Evolutionary conservation across 2,797 vertebrate species (phyloP), one percentile per base, ranked within the genome.

Genomic region (Apodemus agrarius): DNA sequence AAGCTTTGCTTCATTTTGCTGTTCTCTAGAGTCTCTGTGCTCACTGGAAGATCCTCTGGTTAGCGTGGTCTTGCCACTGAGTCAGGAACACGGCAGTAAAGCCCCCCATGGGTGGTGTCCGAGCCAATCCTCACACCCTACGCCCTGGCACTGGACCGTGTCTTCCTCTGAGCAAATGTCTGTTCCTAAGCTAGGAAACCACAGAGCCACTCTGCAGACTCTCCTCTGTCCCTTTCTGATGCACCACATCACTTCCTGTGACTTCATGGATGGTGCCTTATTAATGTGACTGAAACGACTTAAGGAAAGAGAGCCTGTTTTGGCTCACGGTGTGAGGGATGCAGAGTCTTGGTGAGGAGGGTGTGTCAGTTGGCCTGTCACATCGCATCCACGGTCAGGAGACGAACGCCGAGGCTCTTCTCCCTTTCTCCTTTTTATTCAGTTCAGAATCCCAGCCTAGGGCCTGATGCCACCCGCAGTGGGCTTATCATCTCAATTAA

Each of bases 91-190:
- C 93, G 72, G 87, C 86, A 63, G n/a, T 34, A 81, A 34, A 86
- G 37, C 6, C 5, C 16, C 17, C 12, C 6, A 13, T 21, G 12
- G 2, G 1, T 29, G 31, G 59, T 26, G 54, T 31, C 26, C 74
- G 37, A 63, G 63, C 8, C 75, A 4, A 22, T 52, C 84, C 52
- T 52, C 57, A 65, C 61, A 40, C 13, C 40, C 91, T 40, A 0
- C 0, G 14, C 63, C 37, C 9, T 19, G 22, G 65, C 81, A 3
- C 40, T 7, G 6, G 57, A 31, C 0, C 0, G 8, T 79, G 21
- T 0, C 9, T 3, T 26, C 46, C 34, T 57, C 67, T n/a, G 12
- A 29, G 37, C 0, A 13, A 26, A 78, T 67, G 19, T 40, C 49
- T 19, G 1, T 16, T 54, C 24, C n/a, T 37, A 1, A 22, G 22